Evolutionary conservation across 1,140 invertebrate species (phyloP), one percentile per base, ranked within the genome.

Genomic region (Drosophila mojavensis): DNA sequence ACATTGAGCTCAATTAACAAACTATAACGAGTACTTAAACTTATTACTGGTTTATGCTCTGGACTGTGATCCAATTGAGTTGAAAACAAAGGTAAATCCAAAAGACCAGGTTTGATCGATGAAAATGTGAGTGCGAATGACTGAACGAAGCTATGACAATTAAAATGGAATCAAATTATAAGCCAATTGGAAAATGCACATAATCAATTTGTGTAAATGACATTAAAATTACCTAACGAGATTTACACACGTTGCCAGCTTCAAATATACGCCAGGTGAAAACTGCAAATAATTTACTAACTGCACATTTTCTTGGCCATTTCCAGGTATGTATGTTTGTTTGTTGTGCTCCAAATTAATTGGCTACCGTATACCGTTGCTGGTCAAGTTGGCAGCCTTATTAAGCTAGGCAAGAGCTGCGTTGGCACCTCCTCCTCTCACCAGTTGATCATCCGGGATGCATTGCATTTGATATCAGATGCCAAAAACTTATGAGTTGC

Each of bases 181-280:
- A 62, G 60, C 45, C 79, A 79, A 84, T 88, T 73, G 68, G 69
- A 88, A 85, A 83, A 77, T 79, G 77, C 79, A 59, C 73, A 79
- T 78, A 50, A 41, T 70, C 54, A 65, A 80, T 85, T 68, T 54
- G 60, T 65, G 59, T 79, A 74, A 84, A 79, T 79, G 75, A 39
- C 17, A 62, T 64, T 64, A 65, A 58, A 75, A 78, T 75, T 43
- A 79, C 47, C 55, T 69, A 75, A 78, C 64, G 48, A 78, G 53
- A 73, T 56, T 64, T 64, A 17, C 63, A 55, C 30, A 30, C 50
- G 55, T 28, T 56, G 28, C 13, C 20, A 39, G 30, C 56, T 33
- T 24, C 15, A 56, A 59, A 64, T 10, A 30, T 17, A 26, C 50
- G 15, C 15, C 5, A 78, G 55, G 81, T 84, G 81, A 83, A 85